Evolutionary conservation across 2,888 invertebrate genomes (phyloP).

Genomic region (Athrips mouffetella): DNA sequence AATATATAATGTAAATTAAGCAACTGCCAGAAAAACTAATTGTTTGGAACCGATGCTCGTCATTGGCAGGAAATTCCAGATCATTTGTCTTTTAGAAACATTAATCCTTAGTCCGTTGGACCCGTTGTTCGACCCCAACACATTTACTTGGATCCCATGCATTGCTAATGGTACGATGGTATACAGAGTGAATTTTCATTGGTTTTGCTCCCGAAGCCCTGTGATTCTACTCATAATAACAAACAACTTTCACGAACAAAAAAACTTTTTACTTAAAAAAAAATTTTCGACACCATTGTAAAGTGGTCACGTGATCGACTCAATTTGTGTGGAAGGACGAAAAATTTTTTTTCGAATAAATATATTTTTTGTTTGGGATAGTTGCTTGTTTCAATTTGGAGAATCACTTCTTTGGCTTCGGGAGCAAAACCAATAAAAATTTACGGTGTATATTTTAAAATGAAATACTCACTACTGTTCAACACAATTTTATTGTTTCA

Average conservation of each 20-base stretch:
- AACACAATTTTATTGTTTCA: conserved; percentile 78
- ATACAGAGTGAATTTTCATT: not conserved
- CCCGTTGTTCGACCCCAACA: not conserved
- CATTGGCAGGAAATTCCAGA: not conserved
- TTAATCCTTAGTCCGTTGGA: not conserved
- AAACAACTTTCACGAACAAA: too few relatives aligned
- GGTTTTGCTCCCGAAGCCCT: not conserved
- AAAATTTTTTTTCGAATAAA: too few relatives aligned
- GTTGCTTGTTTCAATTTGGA: too few relatives aligned
- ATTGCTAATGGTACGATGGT: not conserved
- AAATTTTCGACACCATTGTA: too few relatives aligned
- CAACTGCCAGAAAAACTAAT: not conserved
- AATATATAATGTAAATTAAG: not conserved
- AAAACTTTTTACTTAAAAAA: too few relatives aligned
- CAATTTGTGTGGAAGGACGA: too few relatives aligned
- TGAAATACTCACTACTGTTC: conserved; percentile 38
- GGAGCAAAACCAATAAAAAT: too few relatives aligned
- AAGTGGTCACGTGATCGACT: too few relatives aligned
- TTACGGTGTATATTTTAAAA: too few relatives aligned
- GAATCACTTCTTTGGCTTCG: too few relatives aligned
- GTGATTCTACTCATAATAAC: too few relatives aligned
- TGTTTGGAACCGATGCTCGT: not conserved
- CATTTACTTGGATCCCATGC: not conserved
- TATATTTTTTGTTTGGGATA: too few relatives aligned
- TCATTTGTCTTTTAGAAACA: conserved; percentile 9